These are phyloP conservation scores for Crocidura indochinensis DNA, from an alignment of 2,797 vertebrate species.

Conservation along the genomic window DNA sequence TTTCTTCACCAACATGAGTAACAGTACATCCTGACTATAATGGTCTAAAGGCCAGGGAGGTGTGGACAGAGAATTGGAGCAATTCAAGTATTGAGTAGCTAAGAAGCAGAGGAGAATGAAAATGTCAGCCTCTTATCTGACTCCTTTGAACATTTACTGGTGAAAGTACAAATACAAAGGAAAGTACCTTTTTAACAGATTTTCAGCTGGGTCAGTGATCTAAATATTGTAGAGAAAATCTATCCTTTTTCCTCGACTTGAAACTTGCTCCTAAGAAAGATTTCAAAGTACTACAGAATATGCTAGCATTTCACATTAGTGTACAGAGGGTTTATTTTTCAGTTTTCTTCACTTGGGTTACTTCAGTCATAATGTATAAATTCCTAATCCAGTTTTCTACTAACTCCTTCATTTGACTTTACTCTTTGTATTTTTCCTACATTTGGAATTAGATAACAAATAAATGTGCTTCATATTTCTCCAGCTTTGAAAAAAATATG, in stretches of 20 bases:
- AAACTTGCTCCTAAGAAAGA: conserved; percentile 27
- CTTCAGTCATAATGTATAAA: background rate
- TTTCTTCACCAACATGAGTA: background rate
- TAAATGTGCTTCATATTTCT: background rate
- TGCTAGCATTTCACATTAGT: background rate
- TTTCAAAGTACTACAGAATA: background rate
- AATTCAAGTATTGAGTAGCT: background rate
- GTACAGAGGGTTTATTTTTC: background rate
- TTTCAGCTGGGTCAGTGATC: background rate
- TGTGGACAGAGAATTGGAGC: background rate
- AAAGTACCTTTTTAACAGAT: background rate
- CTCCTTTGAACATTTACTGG: conserved; percentile 24
- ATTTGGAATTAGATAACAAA: background rate
- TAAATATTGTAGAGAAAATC: conserved; percentile 48
- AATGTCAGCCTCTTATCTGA: background rate
- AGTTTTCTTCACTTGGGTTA: background rate
- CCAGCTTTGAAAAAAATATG: conserved; percentile 53
- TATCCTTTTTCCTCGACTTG: background rate
- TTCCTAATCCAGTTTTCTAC: background rate
- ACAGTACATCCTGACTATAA: background rate
- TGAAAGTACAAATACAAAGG: conserved; percentile 18
- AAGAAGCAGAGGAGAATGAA: conserved; percentile 42
- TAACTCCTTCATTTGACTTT: background rate
- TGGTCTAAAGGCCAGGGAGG: background rate
- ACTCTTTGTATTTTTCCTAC: background rate